These are phyloP conservation scores for Bagarius yarrelli DNA, from an alignment of 2,113 vertebrate genomes.

Conservation along the genomic window DNA sequence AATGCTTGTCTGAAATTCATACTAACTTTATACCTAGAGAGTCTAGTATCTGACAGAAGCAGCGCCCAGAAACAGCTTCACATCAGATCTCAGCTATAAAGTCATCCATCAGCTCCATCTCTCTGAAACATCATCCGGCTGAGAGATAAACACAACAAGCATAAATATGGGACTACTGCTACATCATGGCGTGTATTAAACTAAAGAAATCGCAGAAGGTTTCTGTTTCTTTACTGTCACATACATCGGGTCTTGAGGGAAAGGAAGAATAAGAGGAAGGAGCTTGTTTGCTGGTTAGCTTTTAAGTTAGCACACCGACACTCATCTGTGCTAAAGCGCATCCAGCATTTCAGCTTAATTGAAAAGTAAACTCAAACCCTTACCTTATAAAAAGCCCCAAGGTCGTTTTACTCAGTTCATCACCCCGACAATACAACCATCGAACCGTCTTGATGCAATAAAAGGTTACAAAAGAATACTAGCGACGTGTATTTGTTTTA, in stretches of 20 bases:
- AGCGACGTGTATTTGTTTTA: neutral
- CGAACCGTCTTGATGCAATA: neutral
- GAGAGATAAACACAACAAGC: neutral
- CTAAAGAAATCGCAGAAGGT: no score
- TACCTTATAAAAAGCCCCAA: neutral
- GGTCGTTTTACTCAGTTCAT: slow-evolving; percentile 21
- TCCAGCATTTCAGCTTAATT: neutral
- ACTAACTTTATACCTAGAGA: neutral
- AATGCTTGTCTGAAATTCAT: neutral
- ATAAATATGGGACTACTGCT: neutral
- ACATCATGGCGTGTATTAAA: neutral
- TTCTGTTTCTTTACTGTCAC: neutral
- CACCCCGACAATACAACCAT: neutral
- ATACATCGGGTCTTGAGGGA: neutral
- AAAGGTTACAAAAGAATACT: neutral
- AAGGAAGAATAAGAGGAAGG: neutral
- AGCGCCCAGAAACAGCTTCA: neutral
- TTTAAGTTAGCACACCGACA: slow-evolving; percentile 13
- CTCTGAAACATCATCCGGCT: neutral
- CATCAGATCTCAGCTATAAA: slow-evolving; percentile 11
- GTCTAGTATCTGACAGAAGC: neutral
- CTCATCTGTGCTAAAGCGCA: slow-evolving; percentile 13
- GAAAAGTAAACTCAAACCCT: slow-evolving; percentile 11
- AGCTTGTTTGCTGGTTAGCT: slow-evolving; percentile 14
- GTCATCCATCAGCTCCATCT: slow-evolving; percentile 4